phyloP scores from a whole-genome alignment of 2,113 vertebrate species.

The Sphaerodactylus townsendi region DNA sequence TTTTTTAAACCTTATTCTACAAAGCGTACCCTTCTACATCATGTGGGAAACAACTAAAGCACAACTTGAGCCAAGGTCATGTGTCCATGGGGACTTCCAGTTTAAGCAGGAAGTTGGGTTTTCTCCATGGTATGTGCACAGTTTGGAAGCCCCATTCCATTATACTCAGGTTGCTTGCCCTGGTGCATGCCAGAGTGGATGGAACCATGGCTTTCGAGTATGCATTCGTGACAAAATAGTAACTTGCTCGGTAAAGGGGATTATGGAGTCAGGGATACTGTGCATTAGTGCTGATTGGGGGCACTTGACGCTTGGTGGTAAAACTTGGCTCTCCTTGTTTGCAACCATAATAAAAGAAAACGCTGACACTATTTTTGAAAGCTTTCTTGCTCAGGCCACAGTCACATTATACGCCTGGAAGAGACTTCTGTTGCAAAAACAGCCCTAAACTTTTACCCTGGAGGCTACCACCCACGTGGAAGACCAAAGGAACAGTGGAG shows the following conservation, averaged over 20 bases:
- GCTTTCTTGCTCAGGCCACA: slow-evolving; percentile 40
- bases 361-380: slow-evolving; percentile 19
- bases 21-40: too few species aligned
- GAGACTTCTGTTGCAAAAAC: too few species aligned
- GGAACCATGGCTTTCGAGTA: too few species aligned
- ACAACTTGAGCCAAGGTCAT: too few species aligned
- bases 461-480: too few species aligned
- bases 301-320: not conserved
- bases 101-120: not conserved
- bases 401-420: too few species aligned
- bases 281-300: not conserved
- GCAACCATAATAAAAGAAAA: slow-evolving; percentile 30
- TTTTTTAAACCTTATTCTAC: too few species aligned
- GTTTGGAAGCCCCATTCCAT: not conserved
- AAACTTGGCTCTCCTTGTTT: not conserved
- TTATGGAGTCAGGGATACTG: not conserved
- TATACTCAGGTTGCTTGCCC: not conserved
- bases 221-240: not conserved
- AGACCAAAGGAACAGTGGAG: too few species aligned
- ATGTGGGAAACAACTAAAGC: too few species aligned
- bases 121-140: not conserved
- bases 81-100: not conserved
- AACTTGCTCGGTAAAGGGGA: not conserved
- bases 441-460: too few species aligned
- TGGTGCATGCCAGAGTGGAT: too few species aligned